Base-by-base conservation (phyloP, 2,888 invertebrate genomes). In the Hypena proboscidalis region DNA sequence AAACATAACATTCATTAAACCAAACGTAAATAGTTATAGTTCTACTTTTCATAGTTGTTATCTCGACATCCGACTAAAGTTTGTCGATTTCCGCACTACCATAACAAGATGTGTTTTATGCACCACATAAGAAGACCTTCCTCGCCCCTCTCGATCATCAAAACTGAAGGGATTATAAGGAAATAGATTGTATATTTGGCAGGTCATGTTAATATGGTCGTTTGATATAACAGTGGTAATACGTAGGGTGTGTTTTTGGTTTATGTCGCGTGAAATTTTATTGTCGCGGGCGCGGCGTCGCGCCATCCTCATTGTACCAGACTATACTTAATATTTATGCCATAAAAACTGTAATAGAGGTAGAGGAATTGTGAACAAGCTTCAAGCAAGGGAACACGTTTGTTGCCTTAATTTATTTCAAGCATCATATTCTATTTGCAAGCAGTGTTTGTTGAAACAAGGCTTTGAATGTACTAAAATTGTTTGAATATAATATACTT, bases 191-290 rank as follows among this genome's bases (percentile, higher is more conserved):
- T 19, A 31, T 49, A 49, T 60, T n/a, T 6, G 35, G 44, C 27
- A 60, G 84, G 46, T 80, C 86, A 61, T 54, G 56, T 46, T 73
- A 70, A 26, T 48, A 45, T 86, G 85, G 87, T 67, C 51, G 70
- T 69, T 71, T 66, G 75, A 68, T 72, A 71, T 78, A 77, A 72
- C 77, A 77, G 80, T 75, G 81, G 86, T 83, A 81, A 83, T 83
- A 81, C 82, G 77, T 78, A 75, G 87, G 85, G 87, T 85, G 87
- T 90, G 89, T 90, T 91, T 90, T 91, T 90, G 87, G 82, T 91
- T 90, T 90, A 90, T 90, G 89, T 80, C 70, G 82, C 89, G 90
- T 91, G 87, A 87, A 91, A 91, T 90, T 89, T 90, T 90, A 90
- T 78, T 70, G 86, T 77, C 84, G 75, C 74, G 72, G 74, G 75